Evolutionary conservation across 1,140 invertebrate genomes (phyloP).

Genomic region (Campodea augens): DNA sequence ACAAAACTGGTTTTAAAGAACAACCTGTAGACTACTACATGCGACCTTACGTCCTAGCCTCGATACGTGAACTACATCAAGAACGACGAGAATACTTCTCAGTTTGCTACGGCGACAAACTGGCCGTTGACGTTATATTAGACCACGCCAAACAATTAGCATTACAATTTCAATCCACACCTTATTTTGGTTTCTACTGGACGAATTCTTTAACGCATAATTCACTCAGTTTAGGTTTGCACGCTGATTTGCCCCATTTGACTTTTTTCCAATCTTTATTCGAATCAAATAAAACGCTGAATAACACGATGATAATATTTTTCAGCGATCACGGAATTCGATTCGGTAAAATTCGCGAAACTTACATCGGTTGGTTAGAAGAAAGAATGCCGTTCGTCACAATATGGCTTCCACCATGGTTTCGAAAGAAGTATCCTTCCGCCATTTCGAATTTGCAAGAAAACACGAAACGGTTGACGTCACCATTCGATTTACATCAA

Average conservation of each 20-base stretch:
- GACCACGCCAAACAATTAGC: slow-evolving; percentile 16
- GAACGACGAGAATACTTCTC: slow-evolving; percentile 13
- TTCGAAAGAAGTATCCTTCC: slow-evolving; percentile 22
- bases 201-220: slow-evolving; percentile 14
- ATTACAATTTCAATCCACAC: slow-evolving; percentile 13
- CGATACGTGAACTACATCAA: slow-evolving; percentile 8
- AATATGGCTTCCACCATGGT: slow-evolving; percentile 26
- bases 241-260: slow-evolving; percentile 6
- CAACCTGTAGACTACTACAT: slow-evolving; percentile 24
- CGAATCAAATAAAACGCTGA: not conserved
- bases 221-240: slow-evolving; percentile 13
- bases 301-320: slow-evolving; percentile 31
- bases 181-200: slow-evolving; percentile 16
- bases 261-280: slow-evolving; percentile 1
- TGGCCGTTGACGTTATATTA: slow-evolving; percentile 18
- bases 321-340: slow-evolving; percentile 36
- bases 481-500: slow-evolving; percentile 28
- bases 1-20: slow-evolving; percentile 20
- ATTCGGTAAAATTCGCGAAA: slow-evolving; percentile 28
- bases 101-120: slow-evolving; percentile 18
- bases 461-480: slow-evolving; percentile 26
- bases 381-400: slow-evolving; percentile 33
- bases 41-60: slow-evolving; percentile 14
- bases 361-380: slow-evolving; percentile 32
- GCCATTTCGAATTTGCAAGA: slow-evolving; percentile 19